phyloP scores from a whole-genome alignment of 2,113 vertebrate species.

The Thalassoma bifasciatum region DNA sequence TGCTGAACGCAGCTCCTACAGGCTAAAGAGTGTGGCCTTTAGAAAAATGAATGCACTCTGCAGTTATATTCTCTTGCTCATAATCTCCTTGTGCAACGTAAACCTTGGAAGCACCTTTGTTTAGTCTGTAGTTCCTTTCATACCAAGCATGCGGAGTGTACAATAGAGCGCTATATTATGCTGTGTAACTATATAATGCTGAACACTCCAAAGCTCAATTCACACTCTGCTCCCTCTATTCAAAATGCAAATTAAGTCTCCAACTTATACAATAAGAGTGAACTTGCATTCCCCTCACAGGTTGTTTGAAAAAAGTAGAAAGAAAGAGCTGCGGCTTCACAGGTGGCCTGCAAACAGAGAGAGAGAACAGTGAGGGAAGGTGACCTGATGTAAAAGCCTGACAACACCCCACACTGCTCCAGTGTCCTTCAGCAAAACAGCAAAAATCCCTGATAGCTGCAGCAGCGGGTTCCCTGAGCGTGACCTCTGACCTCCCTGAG shows the following conservation, averaged over 20 bases:
- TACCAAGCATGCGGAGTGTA: background rate
- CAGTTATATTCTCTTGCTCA: background rate
- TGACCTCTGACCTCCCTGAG: conserved; percentile 65
- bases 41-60: background rate
- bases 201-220: conserved; percentile 30
- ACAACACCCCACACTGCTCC: conserved; percentile 32
- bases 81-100: background rate
- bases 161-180: conserved; percentile 14
- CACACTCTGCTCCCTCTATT: conserved; percentile 40
- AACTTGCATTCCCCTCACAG: conserved; percentile 37
- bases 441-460: conserved; percentile 26
- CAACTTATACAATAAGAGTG: conserved; percentile 31
- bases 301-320: conserved; percentile 4
- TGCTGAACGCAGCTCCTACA: background rate
- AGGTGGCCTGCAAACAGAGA: conserved; percentile 10
- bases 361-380: conserved; percentile 25
- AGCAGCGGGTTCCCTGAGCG: conserved; percentile 25
- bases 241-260: conserved; percentile 50
- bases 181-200: conserved; percentile 2
- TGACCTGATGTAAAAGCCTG: conserved; percentile 40
- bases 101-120: background rate
- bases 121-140: background rate
- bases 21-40: background rate
- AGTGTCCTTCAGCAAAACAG: conserved; percentile 52
- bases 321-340: conserved; percentile 10